Percentiles rank a stretch among this genome's conserved stretches.
phyloP scores from a whole-genome alignment of 2,113 vertebrate genomes.

The Sapayoa aenigma region DNA sequence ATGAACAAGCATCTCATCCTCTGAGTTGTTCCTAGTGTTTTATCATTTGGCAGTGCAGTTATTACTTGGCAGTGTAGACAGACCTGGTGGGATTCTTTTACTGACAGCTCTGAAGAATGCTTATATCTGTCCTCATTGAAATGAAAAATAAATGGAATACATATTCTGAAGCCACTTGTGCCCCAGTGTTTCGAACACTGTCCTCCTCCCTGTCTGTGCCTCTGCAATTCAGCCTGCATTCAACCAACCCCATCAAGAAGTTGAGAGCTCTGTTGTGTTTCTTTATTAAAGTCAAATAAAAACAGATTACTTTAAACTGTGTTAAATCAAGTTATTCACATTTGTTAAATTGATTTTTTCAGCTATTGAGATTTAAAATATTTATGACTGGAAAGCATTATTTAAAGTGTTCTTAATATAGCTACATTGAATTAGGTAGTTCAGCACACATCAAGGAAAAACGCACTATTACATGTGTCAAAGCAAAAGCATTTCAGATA shows the following conservation, averaged over 20 bases:
- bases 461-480: not conserved
- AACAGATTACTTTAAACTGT: not conserved
- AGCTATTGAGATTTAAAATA: not conserved
- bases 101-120: not conserved
- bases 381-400: not conserved
- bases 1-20: not conserved
- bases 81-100: not conserved
- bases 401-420: not conserved
- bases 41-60: not conserved
- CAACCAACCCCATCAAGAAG: not conserved
- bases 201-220: not conserved
- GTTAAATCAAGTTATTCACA: not conserved
- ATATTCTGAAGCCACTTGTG: not conserved
- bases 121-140: not conserved
- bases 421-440: not conserved
- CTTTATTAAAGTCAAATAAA: not conserved
- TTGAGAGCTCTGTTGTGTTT: not conserved
- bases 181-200: not conserved
- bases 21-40: not conserved
- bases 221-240: not conserved
- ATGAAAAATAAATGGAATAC: not conserved
- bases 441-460: not conserved
- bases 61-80: not conserved
- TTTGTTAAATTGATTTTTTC: not conserved
- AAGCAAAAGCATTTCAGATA: not conserved